Base-by-base conservation (phyloP, 2,113 vertebrate genomes). In the Athene noctua region DNA sequence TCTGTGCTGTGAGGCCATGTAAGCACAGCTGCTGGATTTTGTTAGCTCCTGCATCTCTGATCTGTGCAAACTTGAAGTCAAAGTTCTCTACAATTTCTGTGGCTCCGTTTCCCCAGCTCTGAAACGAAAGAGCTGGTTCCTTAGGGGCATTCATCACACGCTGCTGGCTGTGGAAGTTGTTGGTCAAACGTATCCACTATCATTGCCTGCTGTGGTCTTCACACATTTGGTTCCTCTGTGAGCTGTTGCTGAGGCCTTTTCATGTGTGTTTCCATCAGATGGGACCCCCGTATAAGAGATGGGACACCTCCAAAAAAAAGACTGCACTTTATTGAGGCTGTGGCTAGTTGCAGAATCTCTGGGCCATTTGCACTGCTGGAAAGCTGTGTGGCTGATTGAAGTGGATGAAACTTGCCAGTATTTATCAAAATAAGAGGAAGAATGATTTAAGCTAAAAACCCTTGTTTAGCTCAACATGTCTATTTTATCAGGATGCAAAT, bases 131-230 rank as follows among this genome's bases (percentile, higher is more conserved):
- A 10, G 46, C 25, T 34, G 3, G 9, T 68, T 74, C 19, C 38
- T 32, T 17, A 12, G 51, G 9, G 44, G 17, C 0, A 0, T 3
- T 68, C 47, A 4, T 26, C 0, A 0, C 59, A 11, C 3, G 1
- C n/a, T 22, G 40, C 74, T 67, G 58, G 42, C 77, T 32, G 25
- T 22, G 51, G 51, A 44, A 77, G 79, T 66, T 78, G 29, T 49
- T 78, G 65, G 19, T 34, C 20, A 5, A 36, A 40, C 0, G 0
- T 21, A 25, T 14, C 36, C 38, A 26, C 30, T 3, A 0, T 15
- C 2, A 0, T 22, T 1, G 2, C 51, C 68, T 67, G 36, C 58
- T 51, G 23, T 34, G 55, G 51, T 61, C 47, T 38, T 55, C 18
- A 16, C 47, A 30, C 17, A 0, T 2, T 9, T 7, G 8, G 38